phyloP scores from a whole-genome alignment of 1,140 invertebrate species.

The Cotesia glomerata region DNA sequence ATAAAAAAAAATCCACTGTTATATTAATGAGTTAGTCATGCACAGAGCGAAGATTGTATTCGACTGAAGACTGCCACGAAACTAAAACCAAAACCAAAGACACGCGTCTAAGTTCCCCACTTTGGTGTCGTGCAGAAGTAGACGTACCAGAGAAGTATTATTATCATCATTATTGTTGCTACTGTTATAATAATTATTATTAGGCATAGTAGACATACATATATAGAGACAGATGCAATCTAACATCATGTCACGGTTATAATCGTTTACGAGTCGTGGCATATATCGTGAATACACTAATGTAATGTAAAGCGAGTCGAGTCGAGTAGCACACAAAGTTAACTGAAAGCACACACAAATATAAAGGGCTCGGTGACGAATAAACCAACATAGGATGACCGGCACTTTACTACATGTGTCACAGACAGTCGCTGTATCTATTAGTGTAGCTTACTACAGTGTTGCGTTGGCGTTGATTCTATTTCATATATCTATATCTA shows the following conservation, averaged over 20 bases:
- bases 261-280: not conserved
- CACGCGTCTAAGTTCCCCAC: slow-evolving; percentile 50
- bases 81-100: slow-evolving; percentile 54
- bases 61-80: slow-evolving; percentile 45
- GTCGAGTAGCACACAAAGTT: too few relatives aligned
- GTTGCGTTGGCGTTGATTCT: not conserved
- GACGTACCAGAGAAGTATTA: not conserved
- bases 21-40: too few relatives aligned
- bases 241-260: slow-evolving; percentile 1
- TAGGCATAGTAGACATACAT: not conserved
- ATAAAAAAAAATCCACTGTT: too few relatives aligned
- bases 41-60: slow-evolving; percentile 20
- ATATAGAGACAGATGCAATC: slow-evolving; percentile 16
- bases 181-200: too few relatives aligned
- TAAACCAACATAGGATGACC: slow-evolving; percentile 9
- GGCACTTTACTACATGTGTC: slow-evolving; percentile 3
- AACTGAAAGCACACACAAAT: not conserved
- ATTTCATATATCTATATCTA: not conserved
- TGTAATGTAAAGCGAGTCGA: not conserved
- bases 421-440: not conserved
- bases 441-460: too few relatives aligned
- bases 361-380: slow-evolving; percentile 2
- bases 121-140: slow-evolving; percentile 28
- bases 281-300: not conserved
- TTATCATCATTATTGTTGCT: too few relatives aligned